Base-by-base conservation (phyloP, 2,888 invertebrate genomes). In the Conus canariensis region DNA sequence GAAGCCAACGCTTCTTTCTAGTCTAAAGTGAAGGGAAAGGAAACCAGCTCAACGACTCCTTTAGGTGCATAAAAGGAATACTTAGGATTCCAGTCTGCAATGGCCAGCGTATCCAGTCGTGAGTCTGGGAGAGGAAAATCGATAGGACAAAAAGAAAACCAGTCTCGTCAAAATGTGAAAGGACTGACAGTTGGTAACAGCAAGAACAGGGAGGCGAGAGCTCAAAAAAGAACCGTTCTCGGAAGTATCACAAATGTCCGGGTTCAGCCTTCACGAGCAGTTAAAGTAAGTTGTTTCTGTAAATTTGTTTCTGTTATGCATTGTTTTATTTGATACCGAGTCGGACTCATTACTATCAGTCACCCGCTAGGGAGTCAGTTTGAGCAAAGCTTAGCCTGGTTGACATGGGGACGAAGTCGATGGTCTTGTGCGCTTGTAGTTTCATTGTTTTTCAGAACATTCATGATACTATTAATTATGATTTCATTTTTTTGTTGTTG, bases 231-330 rank as follows among this genome's bases (percentile, higher is more conserved):
- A 90, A 94, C 94, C 70, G 95, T 94, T n/a, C 92, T 96, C 7
- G 95, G 95, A 58, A 94, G 93, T n/a, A 95, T 96, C 59, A 95
- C 95, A 10, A 95, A 95, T 90, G 91, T 94, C 22, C 91, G 96
- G 82, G 93, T 94, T 19, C 96, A 96, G 90, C 95, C 96, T 12
- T 93, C 93, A 56, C 91, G 96, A 90, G 95, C 95, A 64, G 96
- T 94, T 59, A 96, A 95, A 93, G 94, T 93, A 90, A 93, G 94
- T 92, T 92, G 92, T 91, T 91, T 90, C 45, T 90, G 88, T 85
- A 67, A 60, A 70, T 70, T 85, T 87, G 25, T 70, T 19, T 90
- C 6, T 90, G 22, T 90, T 74, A 74, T 45, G 1, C 6, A 77
- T 70, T 86, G 6, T 74, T 77, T 58, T 14, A 58, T 70, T n/a